A percentile compares a stretch with the other conserved stretches of the same genome.
phyloP scores from a whole-genome alignment of 2,113 vertebrate species.

The Pachyramphus minor region DNA sequence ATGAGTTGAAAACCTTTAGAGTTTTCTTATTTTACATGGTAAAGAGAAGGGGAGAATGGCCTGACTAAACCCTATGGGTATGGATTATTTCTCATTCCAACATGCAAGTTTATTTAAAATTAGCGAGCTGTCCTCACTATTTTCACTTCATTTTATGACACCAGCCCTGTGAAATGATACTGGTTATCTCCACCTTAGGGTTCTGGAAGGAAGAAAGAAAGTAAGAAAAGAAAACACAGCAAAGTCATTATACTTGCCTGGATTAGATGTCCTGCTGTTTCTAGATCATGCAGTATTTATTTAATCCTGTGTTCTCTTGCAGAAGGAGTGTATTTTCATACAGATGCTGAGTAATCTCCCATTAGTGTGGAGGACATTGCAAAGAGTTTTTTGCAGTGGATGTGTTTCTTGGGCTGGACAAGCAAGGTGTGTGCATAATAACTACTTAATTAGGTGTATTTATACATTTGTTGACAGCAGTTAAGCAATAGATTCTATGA shows the following conservation, averaged over 20 bases:
- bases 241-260: not conserved
- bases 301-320: not conserved
- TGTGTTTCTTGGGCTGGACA: not conserved
- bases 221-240: not conserved
- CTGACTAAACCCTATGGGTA: not conserved
- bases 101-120: not conserved
- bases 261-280: not conserved
- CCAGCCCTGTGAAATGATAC: not conserved
- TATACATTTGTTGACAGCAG: not conserved
- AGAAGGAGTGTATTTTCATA: not conserved
- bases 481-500: not conserved
- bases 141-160: not conserved
- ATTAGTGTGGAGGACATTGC: not conserved
- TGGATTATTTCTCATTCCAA: not conserved
- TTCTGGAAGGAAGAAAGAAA: not conserved
- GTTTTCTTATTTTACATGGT: not conserved
- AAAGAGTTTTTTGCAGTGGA: not conserved
- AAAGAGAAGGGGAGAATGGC: not conserved
- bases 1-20: not conserved
- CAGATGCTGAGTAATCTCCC: not conserved
- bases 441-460: not conserved
- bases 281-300: constrained; percentile 12
- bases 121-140: not conserved
- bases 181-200: not conserved
- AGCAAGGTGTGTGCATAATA: not conserved